Conservation (phyloP, 1,140 invertebrate species). For the Saccostrea echinata region DNA sequence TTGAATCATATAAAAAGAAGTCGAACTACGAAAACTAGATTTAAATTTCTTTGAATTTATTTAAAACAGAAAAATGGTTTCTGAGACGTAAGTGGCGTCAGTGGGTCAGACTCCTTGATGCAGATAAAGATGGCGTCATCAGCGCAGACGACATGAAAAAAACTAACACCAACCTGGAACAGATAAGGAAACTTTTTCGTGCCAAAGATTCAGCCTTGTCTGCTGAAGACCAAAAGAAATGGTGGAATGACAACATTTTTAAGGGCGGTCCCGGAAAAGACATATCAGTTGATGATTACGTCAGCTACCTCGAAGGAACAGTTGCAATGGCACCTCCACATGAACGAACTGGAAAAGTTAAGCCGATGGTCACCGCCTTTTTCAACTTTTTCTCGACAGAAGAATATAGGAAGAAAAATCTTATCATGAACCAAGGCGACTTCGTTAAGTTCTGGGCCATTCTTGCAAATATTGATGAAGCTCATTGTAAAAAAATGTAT, state of each 20-base stretch:
- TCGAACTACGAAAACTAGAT: no score
- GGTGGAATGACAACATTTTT: constrained; percentile 33
- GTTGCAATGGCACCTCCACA: no score
- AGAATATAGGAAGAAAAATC: neutral
- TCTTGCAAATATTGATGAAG: neutral
- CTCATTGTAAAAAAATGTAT: neutral
- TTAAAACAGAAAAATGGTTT: constrained; percentile 1
- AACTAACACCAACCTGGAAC: constrained; percentile 19
- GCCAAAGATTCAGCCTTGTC: neutral
- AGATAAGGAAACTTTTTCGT: neutral
- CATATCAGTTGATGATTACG: constrained; percentile 23
- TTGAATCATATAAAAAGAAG: no score
- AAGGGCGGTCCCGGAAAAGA: constrained; percentile 6
- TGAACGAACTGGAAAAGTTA: no score
- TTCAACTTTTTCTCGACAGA: neutral
- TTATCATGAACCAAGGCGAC: neutral
- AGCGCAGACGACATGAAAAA: constrained; percentile 28
- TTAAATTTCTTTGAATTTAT: no score
- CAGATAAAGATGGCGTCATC: constrained; percentile 23
- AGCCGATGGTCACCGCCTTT: neutral
- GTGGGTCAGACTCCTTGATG: neutral
- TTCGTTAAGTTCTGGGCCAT: neutral
- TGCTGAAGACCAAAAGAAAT: constrained; percentile 2
- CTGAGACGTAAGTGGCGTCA: constrained; percentile 22
- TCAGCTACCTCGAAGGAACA: neutral